Conservation (phyloP, 2,113 vertebrate species). For the Leptocoma aspasia region DNA sequence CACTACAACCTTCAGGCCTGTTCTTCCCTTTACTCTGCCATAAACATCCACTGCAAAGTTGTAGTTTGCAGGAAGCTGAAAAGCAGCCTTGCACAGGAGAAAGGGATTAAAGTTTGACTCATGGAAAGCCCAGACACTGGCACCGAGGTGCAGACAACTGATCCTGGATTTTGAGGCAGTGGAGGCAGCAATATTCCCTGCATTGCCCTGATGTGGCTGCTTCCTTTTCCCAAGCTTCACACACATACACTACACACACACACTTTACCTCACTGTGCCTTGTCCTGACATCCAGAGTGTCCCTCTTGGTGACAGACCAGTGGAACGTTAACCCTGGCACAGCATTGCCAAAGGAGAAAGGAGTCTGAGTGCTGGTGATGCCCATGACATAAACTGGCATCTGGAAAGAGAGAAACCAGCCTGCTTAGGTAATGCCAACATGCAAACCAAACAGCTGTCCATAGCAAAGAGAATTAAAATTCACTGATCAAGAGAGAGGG, state of each 20-base stretch:
- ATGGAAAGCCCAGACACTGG: not conserved
- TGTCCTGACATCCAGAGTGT: constrained; percentile 84
- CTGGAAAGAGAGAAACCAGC: not conserved
- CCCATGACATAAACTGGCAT: constrained; percentile 69
- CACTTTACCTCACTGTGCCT: constrained; percentile 85
- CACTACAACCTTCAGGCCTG: constrained; percentile 87
- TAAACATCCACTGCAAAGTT: constrained; percentile 91
- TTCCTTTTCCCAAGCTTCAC: not conserved
- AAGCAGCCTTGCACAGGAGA: constrained; percentile 74
- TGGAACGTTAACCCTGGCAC: constrained; percentile 86
- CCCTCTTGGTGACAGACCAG: constrained; percentile 91
- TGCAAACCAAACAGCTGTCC: not conserved
- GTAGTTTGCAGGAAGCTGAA: constrained; percentile 80
- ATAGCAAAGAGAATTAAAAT: not conserved
- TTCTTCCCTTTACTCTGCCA: constrained; percentile 82
- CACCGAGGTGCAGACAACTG: not conserved
- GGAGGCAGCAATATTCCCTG: not conserved
- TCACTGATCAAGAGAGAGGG: not conserved
- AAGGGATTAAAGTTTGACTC: not conserved
- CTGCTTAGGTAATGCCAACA: not conserved
- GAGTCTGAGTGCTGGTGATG: constrained; percentile 87
- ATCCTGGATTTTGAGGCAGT: not conserved
- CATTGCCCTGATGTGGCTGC: not conserved
- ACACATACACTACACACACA: rapidly evolving
- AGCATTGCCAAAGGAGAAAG: constrained; percentile 91